phyloP scores from a whole-genome alignment of 2,888 invertebrate genomes.

The Lingula anatina region DNA sequence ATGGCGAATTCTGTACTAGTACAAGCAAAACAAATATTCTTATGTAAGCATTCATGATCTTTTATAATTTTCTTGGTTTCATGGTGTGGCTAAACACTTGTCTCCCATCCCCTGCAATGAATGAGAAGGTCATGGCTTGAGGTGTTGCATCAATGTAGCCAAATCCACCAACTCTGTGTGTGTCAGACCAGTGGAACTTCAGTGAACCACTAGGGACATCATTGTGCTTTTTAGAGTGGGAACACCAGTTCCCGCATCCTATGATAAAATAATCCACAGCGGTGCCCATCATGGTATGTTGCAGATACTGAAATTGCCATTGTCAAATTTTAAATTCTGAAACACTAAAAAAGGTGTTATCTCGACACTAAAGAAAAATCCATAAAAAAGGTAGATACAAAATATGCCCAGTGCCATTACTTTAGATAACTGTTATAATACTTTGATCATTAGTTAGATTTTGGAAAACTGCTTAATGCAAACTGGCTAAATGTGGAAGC shows the following conservation, averaged over 20 bases:
- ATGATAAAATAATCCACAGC: conserved; percentile 51
- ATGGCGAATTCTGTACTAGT: no score
- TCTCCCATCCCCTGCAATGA: conserved; percentile 27
- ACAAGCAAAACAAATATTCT: no score
- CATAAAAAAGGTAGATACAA: no score
- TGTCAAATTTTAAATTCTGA: no score
- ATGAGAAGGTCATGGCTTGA: conserved; percentile 34
- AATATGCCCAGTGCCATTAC: no score
- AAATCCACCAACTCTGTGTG: conserved; percentile 46
- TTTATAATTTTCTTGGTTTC: conserved; percentile 21
- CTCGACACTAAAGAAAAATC: no score
- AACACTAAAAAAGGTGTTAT: no score
- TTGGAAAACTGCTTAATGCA: no score
- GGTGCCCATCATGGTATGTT: conserved; percentile 16
- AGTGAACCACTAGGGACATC: conserved; percentile 33
- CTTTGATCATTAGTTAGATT: no score
- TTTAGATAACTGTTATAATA: no score
- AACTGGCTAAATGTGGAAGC: no score
- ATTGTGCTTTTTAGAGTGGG: conserved; percentile 30
- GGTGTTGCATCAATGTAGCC: conserved; percentile 33
- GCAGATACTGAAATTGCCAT: conserved; percentile 29
- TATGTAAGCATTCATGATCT: background rate
- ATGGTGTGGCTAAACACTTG: conserved; percentile 26
- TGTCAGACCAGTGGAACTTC: conserved; percentile 47
- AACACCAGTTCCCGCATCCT: conserved; percentile 52